Evolutionary conservation across 2,113 vertebrate species (phyloP), one percentile per base, ranked within the genome.

Genomic region (Aleadryas rufinucha): DNA sequence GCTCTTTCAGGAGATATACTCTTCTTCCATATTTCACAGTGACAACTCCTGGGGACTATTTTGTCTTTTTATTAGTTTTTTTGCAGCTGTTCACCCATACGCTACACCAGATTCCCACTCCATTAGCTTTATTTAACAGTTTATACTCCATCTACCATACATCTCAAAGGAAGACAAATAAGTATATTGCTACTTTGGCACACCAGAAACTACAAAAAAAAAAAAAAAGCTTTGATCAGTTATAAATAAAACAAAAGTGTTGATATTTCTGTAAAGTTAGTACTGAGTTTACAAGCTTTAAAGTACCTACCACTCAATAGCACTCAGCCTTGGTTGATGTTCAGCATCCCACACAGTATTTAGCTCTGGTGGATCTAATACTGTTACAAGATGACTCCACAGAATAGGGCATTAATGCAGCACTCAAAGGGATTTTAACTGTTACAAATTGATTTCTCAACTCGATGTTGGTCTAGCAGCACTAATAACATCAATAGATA

Each of bases 121-220:
- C 84, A 92, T 76, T 94, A 91, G 77, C 86, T 95, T 91, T 86
- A 88, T 92, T 89, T 95, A 94, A 94, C 84, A 92, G 90, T 72
- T 87, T 65, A 90, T 42, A 84, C 57, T 63, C 83, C 47, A 66
- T 78, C 83, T 94, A 74, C 81, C 22, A 33, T 11, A 37, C 15
- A 35, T 87, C 72, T 87, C 82, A 86, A 66, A 94, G 78, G 72
- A 92, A 91, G 71, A 77, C 41, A 90, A 91, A 18, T 31, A 53
- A 56, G 21, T 21, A 42, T 20, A 35, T 3, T 35, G 31, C 10
- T 65, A 53, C 72, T 79, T 68, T 59, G 35, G 35, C 15, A 35
- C 15, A 71, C 3, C 6, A 78, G 37, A 50, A 86, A 54, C 7
- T 47, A 72, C 22, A 35, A 37, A 64, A 39, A 30, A 74, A 61